phyloP scores from a whole-genome alignment of 2,888 invertebrate species.

The Protodeltote pygarga region DNA sequence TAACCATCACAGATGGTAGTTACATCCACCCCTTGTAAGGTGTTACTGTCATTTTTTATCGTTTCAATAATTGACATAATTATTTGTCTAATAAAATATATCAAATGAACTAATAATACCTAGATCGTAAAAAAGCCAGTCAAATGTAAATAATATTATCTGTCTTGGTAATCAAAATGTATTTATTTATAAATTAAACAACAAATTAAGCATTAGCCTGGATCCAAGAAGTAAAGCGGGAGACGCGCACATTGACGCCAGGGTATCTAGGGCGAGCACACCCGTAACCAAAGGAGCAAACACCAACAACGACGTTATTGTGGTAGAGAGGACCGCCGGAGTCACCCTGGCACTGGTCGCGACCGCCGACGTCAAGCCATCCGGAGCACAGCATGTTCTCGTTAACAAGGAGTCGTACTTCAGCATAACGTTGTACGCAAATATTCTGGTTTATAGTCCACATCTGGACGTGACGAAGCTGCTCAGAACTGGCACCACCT shows the following conservation, averaged over 20 bases:
- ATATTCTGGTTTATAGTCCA: slow-evolving; percentile 54
- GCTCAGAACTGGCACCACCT: slow-evolving; percentile 43
- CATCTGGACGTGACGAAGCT: slow-evolving; percentile 57
- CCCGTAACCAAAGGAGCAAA: slow-evolving; percentile 51
- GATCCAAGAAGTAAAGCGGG: slow-evolving; percentile 54
- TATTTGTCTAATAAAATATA: no score
- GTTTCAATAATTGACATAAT: no score
- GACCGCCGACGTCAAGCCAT: slow-evolving; percentile 52
- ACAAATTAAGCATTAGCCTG: slow-evolving; percentile 51
- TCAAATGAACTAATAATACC: no score
- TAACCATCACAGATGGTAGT: no score
- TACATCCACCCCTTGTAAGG: no score
- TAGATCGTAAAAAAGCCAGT: no score
- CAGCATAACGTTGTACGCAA: slow-evolving; percentile 42
- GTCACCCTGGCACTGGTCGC: slow-evolving; percentile 59
- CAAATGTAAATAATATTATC: no score
- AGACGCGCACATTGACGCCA: slow-evolving; percentile 54
- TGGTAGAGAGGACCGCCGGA: slow-evolving; percentile 59
- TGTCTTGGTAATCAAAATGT: no score
- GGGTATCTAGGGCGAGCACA: slow-evolving; percentile 51
- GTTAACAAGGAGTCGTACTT: slow-evolving; percentile 28
- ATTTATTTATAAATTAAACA: no score
- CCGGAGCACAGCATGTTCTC: slow-evolving; percentile 59
- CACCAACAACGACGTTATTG: slow-evolving; percentile 53
- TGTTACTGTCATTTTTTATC: no score